A percentile compares a stretch with the other conserved stretches of the same genome.
These are phyloP conservation scores for Laothoe populi DNA, from an alignment of 2,888 invertebrate species.

Conservation along the genomic window DNA sequence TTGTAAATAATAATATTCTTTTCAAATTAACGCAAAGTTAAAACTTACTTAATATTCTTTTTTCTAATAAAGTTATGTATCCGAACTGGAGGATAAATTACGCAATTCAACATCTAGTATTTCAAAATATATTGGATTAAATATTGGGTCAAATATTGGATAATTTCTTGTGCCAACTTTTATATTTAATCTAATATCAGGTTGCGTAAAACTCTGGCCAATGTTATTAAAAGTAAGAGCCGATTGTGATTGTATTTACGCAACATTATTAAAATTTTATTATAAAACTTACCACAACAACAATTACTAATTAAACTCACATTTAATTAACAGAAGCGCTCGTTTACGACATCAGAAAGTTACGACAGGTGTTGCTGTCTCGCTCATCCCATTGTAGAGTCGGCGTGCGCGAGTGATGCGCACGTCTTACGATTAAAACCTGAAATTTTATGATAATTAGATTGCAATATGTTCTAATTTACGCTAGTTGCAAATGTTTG, in stretches of 20 bases:
- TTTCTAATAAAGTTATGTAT: no score
- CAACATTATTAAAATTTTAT: conserved; percentile 21
- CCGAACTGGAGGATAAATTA: background rate
- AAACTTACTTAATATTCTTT: no score
- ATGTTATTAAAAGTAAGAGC: background rate
- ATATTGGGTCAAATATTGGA: conserved; percentile 8
- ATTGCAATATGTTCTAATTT: conserved; percentile 79
- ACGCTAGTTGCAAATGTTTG: conserved; percentile 69
- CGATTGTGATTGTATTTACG: conserved; percentile 6
- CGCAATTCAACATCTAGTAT: background rate
- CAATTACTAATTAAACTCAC: conserved; percentile 25
- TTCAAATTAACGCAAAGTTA: no score
- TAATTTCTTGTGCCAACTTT: no score
- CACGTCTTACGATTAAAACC: conserved; percentile 74
- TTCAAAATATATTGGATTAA: background rate
- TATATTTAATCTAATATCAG: background rate
- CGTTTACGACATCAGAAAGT: conserved; percentile 66
- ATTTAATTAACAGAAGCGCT: conserved; percentile 54
- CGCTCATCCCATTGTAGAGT: conserved; percentile 7
- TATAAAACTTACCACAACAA: conserved; percentile 25
- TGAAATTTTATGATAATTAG: conserved; percentile 82
- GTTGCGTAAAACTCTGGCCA: background rate
- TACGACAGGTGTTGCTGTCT: conserved; percentile 17
- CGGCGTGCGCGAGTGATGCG: conserved; percentile 8
- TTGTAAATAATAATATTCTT: no score